A percentile compares a stretch with the other conserved stretches of the same genome.
phyloP scores from a whole-genome alignment of 2,113 vertebrate species.

The Entelurus aequoreus region DNA sequence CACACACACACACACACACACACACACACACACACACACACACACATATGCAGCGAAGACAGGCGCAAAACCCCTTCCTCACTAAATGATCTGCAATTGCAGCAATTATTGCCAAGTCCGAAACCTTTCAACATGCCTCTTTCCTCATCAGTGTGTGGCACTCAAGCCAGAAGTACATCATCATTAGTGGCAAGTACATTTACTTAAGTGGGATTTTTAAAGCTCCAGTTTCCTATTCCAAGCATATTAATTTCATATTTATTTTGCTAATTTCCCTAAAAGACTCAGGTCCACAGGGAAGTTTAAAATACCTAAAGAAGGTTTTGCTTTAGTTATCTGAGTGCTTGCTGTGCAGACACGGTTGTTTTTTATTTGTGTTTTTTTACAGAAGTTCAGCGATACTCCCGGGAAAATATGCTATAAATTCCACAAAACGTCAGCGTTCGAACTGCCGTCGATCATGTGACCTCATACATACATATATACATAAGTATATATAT shows the following conservation, averaged over 20 bases:
- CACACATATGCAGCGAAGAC: conserved; percentile 31
- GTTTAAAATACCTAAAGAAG: no score
- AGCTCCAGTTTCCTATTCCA: background rate
- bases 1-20: no score
- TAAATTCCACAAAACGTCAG: no score
- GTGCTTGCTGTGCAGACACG: no score
- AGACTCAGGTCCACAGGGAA: no score
- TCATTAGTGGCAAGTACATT: conserved; percentile 12
- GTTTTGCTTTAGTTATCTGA: no score
- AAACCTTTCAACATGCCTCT: conserved; percentile 34
- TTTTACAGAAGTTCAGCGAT: no score
- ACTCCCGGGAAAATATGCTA: no score
- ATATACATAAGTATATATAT: no score
- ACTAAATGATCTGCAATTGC: conserved; percentile 48
- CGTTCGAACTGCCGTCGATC: no score
- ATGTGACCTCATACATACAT: no score
- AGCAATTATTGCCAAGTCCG: conserved; percentile 37
- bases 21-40: conserved; percentile 1
- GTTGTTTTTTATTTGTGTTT: no score
- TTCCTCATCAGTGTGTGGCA: conserved; percentile 13
- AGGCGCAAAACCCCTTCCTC: conserved; percentile 30
- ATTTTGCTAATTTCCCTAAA: background rate
- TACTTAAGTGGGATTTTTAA: background rate
- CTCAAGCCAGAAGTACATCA: conserved; percentile 7
- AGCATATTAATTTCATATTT: background rate